phyloP scores from a whole-genome alignment of 2,888 invertebrate genomes.

The Mactromeris polynyma region DNA sequence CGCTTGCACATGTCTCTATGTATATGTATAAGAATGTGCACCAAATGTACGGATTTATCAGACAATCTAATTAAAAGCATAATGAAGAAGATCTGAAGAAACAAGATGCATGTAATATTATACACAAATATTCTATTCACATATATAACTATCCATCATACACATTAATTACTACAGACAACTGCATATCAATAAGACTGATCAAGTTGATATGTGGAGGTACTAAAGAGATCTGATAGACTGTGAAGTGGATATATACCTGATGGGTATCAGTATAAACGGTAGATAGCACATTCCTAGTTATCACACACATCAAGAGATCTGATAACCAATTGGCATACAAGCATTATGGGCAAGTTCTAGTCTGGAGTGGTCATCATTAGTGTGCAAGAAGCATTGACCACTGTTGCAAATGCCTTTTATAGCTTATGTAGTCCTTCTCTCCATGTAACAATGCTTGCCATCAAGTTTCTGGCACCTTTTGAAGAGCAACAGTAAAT shows the following conservation, averaged over 20 bases:
- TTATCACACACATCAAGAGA: neutral
- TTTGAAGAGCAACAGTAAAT: too few species aligned
- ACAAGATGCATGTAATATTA: neutral
- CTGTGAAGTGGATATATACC: neutral
- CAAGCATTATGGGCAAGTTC: neutral
- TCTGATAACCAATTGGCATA: neutral
- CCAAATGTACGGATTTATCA: neutral
- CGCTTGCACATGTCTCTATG: neutral
- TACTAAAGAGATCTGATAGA: neutral
- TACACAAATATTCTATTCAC: neutral
- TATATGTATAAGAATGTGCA: neutral
- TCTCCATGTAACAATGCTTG: too few species aligned
- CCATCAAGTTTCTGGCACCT: too few species aligned
- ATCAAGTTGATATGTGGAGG: neutral
- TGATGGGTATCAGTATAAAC: conserved; percentile 3
- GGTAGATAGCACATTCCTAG: neutral
- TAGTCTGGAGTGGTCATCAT: neutral
- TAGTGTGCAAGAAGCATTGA: neutral
- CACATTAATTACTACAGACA: neutral
- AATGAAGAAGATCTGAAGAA: neutral
- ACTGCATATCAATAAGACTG: neutral
- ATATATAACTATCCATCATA: neutral
- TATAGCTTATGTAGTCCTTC: too few species aligned
- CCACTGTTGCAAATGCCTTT: too few species aligned
- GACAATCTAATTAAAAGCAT: neutral